Base-by-base conservation (phyloP, 2,113 vertebrate species). In the Phalacrocorax aristotelis region DNA sequence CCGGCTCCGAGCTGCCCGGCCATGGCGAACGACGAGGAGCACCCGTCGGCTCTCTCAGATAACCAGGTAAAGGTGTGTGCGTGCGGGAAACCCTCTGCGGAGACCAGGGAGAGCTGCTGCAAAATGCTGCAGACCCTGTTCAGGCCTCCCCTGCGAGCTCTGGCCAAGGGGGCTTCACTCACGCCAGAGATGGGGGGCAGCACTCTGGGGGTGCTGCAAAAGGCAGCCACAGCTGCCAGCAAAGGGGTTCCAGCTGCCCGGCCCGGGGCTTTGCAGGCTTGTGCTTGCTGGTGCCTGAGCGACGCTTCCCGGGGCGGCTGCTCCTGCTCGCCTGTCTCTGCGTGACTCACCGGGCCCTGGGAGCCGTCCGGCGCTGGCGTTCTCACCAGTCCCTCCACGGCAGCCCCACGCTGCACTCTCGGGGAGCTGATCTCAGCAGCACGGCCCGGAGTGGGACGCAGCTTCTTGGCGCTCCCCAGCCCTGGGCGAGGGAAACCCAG, bases 51-150 rank as follows among this genome's bases (percentile, higher is more conserved):
- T 0, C 95, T 95, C 17, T 84, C 95, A 3, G 93, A 96, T 6
- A 1, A 0, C 1, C 91, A 96, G 95, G 95, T 96, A 87, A 58
- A 5, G 52, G 58, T 2, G 2, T 2, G 27, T 6, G 60, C 1
- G 8, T 5, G 27, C 3, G 40, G 82, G 48, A 25, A 26, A 2
- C 6, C 6, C 38, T n/a, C 40, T 3, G 64, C 23, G 2, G 74
- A 32, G 49, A 10, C 2, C 66, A 5, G 44, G 74, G 44, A 15
- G 25, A 10, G 68, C 11, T 6, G 2, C 71, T 7, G 69, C 83
- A 2, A 2, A 27, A 8, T 5, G 4, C 44, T 6, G 36, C 42
- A 0, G 38, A 6, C 60, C 36, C 54, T 25, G 0, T 4, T 4
- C 32, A 3, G 55, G 52, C 29, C 42, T 20, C 29, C 11, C 25